phyloP scores from a whole-genome alignment of 2,113 vertebrate genomes.

The Corynorhinus townsendii region DNA sequence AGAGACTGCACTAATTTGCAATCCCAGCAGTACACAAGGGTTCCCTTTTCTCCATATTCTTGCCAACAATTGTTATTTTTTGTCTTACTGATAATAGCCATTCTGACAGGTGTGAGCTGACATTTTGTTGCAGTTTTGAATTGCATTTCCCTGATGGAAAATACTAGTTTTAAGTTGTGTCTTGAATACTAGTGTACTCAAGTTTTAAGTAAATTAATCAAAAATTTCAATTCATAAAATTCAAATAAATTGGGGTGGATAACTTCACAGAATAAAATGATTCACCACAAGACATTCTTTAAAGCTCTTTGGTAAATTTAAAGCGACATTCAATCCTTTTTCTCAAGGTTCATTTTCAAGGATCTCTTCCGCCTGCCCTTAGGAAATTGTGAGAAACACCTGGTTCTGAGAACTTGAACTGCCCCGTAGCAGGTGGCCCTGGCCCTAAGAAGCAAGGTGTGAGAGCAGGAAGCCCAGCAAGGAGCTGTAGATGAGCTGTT shows the following conservation, averaged over 20 bases:
- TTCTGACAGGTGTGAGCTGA: too few relatives aligned
- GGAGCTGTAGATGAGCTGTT: neutral
- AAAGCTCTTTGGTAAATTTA: neutral
- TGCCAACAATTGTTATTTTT: too few relatives aligned
- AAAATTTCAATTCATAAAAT: neutral
- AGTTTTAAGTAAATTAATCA: neutral
- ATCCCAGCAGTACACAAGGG: too few relatives aligned
- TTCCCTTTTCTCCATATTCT: too few relatives aligned
- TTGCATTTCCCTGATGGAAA: neutral
- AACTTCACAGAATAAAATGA: neutral
- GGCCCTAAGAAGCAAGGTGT: neutral
- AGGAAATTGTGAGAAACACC: neutral
- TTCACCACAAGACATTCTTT: neutral
- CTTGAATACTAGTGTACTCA: neutral
- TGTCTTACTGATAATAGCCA: too few relatives aligned
- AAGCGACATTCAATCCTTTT: neutral
- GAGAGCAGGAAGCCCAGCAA: neutral
- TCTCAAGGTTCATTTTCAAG: neutral
- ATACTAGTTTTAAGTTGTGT: neutral
- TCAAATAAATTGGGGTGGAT: neutral
- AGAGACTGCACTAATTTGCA: too few relatives aligned
- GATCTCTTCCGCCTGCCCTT: neutral
- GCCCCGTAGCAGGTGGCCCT: neutral
- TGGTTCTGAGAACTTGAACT: neutral
- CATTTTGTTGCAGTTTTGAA: too few relatives aligned